A percentile compares a stretch with the other conserved stretches of the same genome.
Conservation (phyloP, 2,797 vertebrate species). For the Malurus leucopterus region DNA sequence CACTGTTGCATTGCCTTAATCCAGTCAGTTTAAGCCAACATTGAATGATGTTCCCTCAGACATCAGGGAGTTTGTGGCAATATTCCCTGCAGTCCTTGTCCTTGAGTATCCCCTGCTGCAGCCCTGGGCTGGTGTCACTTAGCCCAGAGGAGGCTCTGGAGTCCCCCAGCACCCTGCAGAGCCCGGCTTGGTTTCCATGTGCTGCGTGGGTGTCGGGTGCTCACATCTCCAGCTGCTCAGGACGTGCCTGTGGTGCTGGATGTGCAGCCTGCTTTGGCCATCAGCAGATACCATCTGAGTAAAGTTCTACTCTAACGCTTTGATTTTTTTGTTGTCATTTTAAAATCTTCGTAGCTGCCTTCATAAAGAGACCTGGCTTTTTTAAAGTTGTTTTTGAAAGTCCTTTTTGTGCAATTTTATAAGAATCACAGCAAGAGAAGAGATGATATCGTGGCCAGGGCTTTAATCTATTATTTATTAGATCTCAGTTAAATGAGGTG, state of each 20-base stretch:
- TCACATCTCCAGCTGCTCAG: not conserved
- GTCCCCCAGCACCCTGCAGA: not conserved
- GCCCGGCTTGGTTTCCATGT: fast-evolving
- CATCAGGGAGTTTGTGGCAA: not conserved
- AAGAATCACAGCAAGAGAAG: not conserved
- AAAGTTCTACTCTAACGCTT: not conserved
- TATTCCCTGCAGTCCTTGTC: not conserved
- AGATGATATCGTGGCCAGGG: not conserved
- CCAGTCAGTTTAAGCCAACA: not conserved
- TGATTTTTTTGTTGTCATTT: not conserved
- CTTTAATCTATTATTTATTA: constrained; percentile 49
- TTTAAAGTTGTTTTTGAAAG: not conserved
- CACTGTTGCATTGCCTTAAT: not conserved
- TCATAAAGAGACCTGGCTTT: not conserved
- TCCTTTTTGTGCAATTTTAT: not conserved
- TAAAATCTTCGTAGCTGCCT: not conserved
- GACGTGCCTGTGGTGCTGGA: fast-evolving
- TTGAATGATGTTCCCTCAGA: not conserved
- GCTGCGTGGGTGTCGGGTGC: not conserved
- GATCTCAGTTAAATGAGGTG: constrained; percentile 19
- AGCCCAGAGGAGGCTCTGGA: not conserved
- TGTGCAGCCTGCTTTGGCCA: fast-evolving
- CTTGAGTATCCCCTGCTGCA: not conserved
- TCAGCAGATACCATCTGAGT: not conserved
- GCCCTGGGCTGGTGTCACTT: not conserved